phyloP scores from a whole-genome alignment of 2,888 invertebrate genomes.

The Magallana nippona region DNA sequence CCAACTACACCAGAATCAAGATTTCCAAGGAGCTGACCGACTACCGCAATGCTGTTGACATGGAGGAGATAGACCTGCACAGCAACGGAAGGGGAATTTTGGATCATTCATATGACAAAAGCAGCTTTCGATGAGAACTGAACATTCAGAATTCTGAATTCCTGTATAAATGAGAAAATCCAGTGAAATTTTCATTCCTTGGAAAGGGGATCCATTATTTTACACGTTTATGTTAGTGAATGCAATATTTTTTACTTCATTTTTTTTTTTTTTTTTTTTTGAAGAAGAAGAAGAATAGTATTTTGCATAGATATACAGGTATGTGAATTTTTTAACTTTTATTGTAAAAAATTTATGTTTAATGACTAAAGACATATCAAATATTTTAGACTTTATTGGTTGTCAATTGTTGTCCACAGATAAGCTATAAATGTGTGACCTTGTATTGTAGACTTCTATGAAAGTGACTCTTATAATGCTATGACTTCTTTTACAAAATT shows the following conservation, averaged over 20 bases:
- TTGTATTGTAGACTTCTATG: too few relatives aligned
- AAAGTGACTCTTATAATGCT: too few relatives aligned
- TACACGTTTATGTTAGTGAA: not conserved
- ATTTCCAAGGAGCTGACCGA: slow-evolving; percentile 78
- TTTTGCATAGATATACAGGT: too few relatives aligned
- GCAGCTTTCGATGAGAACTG: not conserved
- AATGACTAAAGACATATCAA: too few relatives aligned
- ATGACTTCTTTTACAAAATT: too few relatives aligned
- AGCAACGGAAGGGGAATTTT: slow-evolving; percentile 42
- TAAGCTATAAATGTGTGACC: too few relatives aligned
- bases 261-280: too few relatives aligned
- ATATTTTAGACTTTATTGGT: too few relatives aligned
- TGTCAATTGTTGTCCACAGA: too few relatives aligned
- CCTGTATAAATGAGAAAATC: not conserved
- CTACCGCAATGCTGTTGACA: slow-evolving; percentile 76
- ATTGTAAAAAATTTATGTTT: too few relatives aligned
- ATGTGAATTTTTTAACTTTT: too few relatives aligned
- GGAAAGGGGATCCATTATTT: not conserved
- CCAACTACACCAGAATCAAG: slow-evolving; percentile 78
- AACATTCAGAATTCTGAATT: not conserved
- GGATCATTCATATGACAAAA: slow-evolving; percentile 8
- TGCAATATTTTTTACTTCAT: not conserved
- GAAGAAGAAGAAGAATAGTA: too few relatives aligned
- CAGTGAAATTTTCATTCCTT: not conserved
- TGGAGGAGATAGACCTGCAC: slow-evolving; percentile 72